Conservation (phyloP, 2,888 invertebrate species). For the Sinopyrophorus schimmeli region DNA sequence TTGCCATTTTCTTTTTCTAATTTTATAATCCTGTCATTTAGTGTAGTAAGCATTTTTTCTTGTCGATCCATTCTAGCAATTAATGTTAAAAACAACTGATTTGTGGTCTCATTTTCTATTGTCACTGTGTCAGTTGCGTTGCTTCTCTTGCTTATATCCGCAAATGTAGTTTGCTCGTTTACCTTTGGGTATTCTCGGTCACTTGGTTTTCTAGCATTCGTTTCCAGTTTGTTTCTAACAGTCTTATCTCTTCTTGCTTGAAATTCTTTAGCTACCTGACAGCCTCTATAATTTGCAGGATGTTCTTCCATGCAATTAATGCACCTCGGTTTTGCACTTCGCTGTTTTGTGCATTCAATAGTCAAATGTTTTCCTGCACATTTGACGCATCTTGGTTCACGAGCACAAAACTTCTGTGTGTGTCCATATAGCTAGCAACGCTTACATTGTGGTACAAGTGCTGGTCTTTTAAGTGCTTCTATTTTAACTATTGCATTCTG, state of each 20-base stretch:
- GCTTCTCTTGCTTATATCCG: not conserved
- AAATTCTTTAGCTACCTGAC: constrained; percentile 8
- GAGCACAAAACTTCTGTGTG: constrained; percentile 7
- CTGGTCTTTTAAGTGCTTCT: constrained; percentile 8
- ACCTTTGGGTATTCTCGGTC: not conserved
- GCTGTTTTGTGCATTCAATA: constrained; percentile 5
- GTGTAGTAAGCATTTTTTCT: too few relatives aligned
- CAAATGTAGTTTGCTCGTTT: not conserved
- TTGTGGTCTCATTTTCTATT: constrained; percentile 1
- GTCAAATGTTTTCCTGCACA: constrained; percentile 10
- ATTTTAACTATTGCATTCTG: constrained; percentile 8
- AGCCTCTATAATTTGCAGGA: constrained; percentile 12
- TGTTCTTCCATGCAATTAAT: constrained; percentile 7
- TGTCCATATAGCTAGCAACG: constrained; percentile 9
- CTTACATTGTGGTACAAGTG: constrained; percentile 4
- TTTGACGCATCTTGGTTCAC: constrained; percentile 9
- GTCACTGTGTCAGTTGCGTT: too few relatives aligned
- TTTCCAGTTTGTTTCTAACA: not conserved
- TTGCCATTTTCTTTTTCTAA: constrained; percentile 5
- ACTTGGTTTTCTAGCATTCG: not conserved
- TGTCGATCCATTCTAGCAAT: constrained; percentile 8
- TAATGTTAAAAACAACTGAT: constrained; percentile 4
- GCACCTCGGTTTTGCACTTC: constrained; percentile 9
- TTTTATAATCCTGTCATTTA: constrained; percentile 8
- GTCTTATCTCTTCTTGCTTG: constrained; percentile 6